phyloP scores from a whole-genome alignment of 2,888 invertebrate species.

The Leptogaster cylindrica region DNA sequence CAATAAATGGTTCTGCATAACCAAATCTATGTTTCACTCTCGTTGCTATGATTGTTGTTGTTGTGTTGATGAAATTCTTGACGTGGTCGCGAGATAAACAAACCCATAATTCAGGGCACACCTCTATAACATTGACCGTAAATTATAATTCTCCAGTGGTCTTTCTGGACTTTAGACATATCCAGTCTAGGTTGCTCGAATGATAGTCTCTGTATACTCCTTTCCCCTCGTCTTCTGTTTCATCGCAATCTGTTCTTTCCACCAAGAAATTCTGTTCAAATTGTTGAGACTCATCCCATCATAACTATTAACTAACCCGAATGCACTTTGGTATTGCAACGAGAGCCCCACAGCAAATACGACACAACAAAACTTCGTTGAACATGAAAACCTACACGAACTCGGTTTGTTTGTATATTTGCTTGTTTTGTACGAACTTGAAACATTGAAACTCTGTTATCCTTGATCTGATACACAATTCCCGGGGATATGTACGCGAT shows the following conservation, averaged over 20 bases:
- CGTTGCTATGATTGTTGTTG: conserved; percentile 19
- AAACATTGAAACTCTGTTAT: background rate
- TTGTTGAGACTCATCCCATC: conserved; percentile 7
- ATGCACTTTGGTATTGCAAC: background rate
- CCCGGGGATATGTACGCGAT: no score
- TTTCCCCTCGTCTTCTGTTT: background rate
- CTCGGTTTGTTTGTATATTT: background rate
- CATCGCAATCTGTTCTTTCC: background rate
- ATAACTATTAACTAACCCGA: background rate
- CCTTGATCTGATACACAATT: background rate
- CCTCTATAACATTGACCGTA: conserved; percentile 27
- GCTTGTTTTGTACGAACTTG: no score
- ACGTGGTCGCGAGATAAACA: conserved; percentile 35
- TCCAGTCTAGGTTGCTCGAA: background rate
- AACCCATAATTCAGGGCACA: conserved; percentile 35
- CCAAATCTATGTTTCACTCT: conserved; percentile 34
- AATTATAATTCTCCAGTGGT: conserved; percentile 18
- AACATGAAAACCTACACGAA: background rate
- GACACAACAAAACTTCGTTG: background rate
- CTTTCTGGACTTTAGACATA: background rate
- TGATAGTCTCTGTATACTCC: background rate
- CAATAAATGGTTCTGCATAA: conserved; percentile 13
- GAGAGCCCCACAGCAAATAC: background rate
- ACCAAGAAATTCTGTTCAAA: conserved; percentile 1
- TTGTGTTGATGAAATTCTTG: no score